Base-by-base conservation (phyloP, 2,113 vertebrate genomes). In the Microtus oregoni region DNA sequence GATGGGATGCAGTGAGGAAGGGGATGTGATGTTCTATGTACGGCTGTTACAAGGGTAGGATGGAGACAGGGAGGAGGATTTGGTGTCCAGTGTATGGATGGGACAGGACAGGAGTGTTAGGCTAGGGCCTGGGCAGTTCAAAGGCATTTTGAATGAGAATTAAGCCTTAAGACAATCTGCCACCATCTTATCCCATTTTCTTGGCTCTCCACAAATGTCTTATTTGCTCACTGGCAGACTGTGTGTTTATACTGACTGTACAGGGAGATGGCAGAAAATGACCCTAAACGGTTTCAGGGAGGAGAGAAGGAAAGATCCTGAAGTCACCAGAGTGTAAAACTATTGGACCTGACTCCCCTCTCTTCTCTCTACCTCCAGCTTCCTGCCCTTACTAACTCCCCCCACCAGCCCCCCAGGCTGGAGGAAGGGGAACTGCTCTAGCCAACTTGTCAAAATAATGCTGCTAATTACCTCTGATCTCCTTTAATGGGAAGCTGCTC, bases 371-470 rank as follows among this genome's bases (percentile, higher is more conserved):
- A 83, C 87, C 92, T 92, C 85, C 96, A 87, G 95, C 91, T 95
- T 94, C 87, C 93, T 96, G 91, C 92, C 73, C 93, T 50, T n/a
- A 70, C 65, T 32, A 70, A 28, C 32, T 8, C 44, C 52, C 82
- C 35, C 95, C 86, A 14, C 55, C n/a, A 96, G 95, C 97, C 94
- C 97, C 97, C 93, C 61, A 96, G 90, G 90, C 86, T 94, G 90
- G 86, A 97, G 98, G 98, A 98, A 98, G 96, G 97, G 96, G 98
- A 98, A 95, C 98, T 96, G 97, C 98, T 98, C 97, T 97, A 98
- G 98, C 98, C 98, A 98, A 96, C 98, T 98, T 99, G 98, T 99
- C 98, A 99, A 99, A 99, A 99, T 99, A 99, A 99, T 98, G 98
- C 98, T 97, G 98, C 98, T 99, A 99, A 99, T 99, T 99, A 99